These are phyloP conservation scores for Lacerta bilineata DNA, from an alignment of 2,797 vertebrate genomes.

Conservation along the genomic window DNA sequence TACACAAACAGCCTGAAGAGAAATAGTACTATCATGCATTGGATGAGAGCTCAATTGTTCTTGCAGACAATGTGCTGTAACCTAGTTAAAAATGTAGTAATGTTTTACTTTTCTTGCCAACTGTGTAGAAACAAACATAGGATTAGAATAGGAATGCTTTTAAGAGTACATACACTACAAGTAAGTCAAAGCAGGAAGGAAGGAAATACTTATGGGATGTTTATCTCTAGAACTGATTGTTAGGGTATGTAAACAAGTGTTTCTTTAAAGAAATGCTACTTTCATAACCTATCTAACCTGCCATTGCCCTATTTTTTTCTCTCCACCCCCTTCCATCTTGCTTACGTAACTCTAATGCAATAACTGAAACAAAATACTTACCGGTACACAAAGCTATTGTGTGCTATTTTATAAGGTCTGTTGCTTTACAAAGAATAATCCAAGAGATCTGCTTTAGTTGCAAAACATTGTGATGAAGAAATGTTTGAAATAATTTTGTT, in stretches of 20 bases:
- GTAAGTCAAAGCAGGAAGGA: slow-evolving; percentile 2
- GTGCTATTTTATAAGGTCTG: slow-evolving; percentile 46
- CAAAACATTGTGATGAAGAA: slow-evolving; percentile 37
- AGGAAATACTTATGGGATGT: slow-evolving; percentile 50
- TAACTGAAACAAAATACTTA: slow-evolving; percentile 66
- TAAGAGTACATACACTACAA: neutral
- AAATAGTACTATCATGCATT: slow-evolving; percentile 51
- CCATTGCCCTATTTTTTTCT: slow-evolving; percentile 44
- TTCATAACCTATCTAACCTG: slow-evolving; percentile 50
- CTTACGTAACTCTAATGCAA: slow-evolving; percentile 64
- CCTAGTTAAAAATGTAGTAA: slow-evolving; percentile 55
- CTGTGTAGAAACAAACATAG: slow-evolving; percentile 41
- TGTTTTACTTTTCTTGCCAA: slow-evolving; percentile 63
- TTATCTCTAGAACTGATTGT: slow-evolving; percentile 37
- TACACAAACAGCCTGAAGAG: slow-evolving; percentile 41
- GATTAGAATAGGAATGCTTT: slow-evolving; percentile 17
- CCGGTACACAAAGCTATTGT: slow-evolving; percentile 40
- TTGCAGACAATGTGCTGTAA: slow-evolving; percentile 43
- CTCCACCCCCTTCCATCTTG: slow-evolving; percentile 60
- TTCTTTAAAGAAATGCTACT: slow-evolving; percentile 43
- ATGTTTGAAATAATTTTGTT: slow-evolving; percentile 12
- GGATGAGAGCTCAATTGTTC: slow-evolving; percentile 46
- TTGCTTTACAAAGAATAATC: slow-evolving; percentile 30
- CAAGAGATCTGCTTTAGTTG: slow-evolving; percentile 13
- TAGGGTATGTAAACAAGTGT: neutral